A percentile compares a stretch with the other conserved stretches of the same genome.
phyloP scores from a whole-genome alignment of 2,113 vertebrate genomes.

The Labrus mixtus region DNA sequence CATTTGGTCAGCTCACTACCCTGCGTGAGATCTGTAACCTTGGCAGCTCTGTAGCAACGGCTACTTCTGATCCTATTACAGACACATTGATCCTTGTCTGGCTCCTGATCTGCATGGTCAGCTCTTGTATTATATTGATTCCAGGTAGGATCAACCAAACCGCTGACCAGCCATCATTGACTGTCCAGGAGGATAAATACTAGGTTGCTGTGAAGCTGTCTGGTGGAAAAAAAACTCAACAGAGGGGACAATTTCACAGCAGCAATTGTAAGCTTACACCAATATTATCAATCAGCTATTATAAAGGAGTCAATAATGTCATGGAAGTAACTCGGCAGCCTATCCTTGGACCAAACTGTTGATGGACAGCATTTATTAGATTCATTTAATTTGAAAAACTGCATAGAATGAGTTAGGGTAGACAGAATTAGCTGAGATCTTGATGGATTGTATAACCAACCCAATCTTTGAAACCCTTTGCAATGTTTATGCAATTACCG shows the following conservation, averaged over 20 bases:
- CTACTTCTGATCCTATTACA: slow-evolving; percentile 66
- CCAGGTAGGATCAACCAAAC: slow-evolving; percentile 63
- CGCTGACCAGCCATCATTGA: slow-evolving; percentile 51
- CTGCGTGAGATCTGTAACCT: slow-evolving; percentile 43
- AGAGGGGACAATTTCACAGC: slow-evolving; percentile 26
- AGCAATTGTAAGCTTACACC: slow-evolving; percentile 43
- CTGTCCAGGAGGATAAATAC: slow-evolving; percentile 56
- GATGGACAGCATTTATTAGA: slow-evolving; percentile 17
- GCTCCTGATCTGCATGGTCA: slow-evolving; percentile 67
- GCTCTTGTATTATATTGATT: slow-evolving; percentile 63
- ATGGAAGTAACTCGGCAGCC: not conserved
- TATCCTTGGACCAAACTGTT: slow-evolving; percentile 2
- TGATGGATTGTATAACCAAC: not conserved
- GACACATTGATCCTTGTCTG: slow-evolving; percentile 62
- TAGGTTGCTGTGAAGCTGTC: slow-evolving; percentile 5
- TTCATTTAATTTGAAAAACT: slow-evolving; percentile 15
- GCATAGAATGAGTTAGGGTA: not conserved
- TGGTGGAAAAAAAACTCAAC: slow-evolving; percentile 49
- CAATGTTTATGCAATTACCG: not conserved
- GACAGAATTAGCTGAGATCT: not conserved
- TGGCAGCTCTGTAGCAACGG: slow-evolving; percentile 19
- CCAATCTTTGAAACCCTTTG: not conserved
- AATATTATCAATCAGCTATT: slow-evolving; percentile 36
- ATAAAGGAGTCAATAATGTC: slow-evolving; percentile 8
- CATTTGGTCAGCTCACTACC: slow-evolving; percentile 25